Conservation (phyloP, 1,140 invertebrate genomes). For the Drosophila truncata region DNA sequence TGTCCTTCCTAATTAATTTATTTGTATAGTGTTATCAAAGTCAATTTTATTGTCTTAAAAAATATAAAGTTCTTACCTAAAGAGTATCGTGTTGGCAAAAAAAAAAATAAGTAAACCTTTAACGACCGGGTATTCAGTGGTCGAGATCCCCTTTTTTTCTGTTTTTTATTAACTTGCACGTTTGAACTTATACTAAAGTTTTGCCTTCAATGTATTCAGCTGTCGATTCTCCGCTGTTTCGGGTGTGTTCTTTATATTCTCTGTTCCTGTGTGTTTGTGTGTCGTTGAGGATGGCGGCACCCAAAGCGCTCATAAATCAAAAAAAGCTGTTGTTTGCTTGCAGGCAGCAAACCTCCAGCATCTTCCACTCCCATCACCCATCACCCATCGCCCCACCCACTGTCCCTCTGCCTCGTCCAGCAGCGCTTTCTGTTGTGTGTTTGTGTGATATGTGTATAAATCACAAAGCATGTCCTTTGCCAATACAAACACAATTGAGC, state of each 20-base stretch:
- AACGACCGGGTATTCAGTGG: background rate
- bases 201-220: constrained; percentile 61
- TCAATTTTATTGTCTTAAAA: background rate
- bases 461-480: constrained; percentile 84
- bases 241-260: constrained; percentile 45
- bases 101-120: background rate
- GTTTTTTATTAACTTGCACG: constrained; percentile 52
- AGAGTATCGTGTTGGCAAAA: no score
- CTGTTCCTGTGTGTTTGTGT: constrained; percentile 26
- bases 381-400: background rate
- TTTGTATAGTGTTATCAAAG: background rate
- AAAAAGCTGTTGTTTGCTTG: constrained; percentile 70
- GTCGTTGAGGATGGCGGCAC: constrained; percentile 55
- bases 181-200: constrained; percentile 67
- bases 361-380: constrained; percentile 9
- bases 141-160: background rate
- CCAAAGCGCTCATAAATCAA: constrained; percentile 83
- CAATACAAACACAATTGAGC: constrained; percentile 84
- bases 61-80: no score
- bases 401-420: background rate
- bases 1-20: background rate
- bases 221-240: constrained; percentile 44
- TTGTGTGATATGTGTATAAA: constrained; percentile 79
- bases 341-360: constrained; percentile 32
- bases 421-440: constrained; percentile 37